Evolutionary conservation across 2,113 vertebrate species (phyloP).

Genomic region (Paradisaea rubra): DNA sequence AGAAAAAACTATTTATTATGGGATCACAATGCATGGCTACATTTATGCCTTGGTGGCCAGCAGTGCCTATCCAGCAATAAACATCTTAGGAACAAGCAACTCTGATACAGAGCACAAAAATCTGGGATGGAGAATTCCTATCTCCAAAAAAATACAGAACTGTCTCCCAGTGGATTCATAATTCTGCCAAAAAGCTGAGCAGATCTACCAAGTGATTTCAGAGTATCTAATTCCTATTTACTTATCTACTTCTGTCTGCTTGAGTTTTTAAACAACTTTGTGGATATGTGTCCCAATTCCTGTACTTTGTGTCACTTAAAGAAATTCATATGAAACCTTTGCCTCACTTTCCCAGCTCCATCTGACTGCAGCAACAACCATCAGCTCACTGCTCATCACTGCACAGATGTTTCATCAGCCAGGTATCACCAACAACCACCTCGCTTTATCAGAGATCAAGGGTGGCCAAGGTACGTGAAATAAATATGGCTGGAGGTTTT

Average conservation of each 20-base stretch:
- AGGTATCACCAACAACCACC: not conserved
- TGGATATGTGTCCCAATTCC: not conserved
- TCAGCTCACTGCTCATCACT: not conserved
- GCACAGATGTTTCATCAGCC: not conserved
- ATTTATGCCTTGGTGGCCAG: not conserved
- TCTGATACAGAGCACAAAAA: not conserved
- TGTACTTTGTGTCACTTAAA: not conserved
- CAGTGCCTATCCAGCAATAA: not conserved
- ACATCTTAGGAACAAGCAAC: not conserved
- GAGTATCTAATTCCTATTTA: not conserved
- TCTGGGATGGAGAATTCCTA: not conserved
- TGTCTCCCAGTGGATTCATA: not conserved
- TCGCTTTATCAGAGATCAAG: not conserved
- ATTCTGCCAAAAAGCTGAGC: not conserved
- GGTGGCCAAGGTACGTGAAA: not conserved
- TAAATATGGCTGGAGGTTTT: not conserved
- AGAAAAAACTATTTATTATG: not conserved
- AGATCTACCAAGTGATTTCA: not conserved
- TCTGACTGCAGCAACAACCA: rapidly evolving
- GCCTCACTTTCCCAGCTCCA: not conserved
- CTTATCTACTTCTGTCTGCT: not conserved
- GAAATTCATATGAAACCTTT: not conserved
- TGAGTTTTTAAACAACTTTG: not conserved
- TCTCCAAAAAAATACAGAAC: not conserved
- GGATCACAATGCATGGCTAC: not conserved